phyloP scores from a whole-genome alignment of 1,140 invertebrate genomes.

The Andrena cerasifolii region DNA sequence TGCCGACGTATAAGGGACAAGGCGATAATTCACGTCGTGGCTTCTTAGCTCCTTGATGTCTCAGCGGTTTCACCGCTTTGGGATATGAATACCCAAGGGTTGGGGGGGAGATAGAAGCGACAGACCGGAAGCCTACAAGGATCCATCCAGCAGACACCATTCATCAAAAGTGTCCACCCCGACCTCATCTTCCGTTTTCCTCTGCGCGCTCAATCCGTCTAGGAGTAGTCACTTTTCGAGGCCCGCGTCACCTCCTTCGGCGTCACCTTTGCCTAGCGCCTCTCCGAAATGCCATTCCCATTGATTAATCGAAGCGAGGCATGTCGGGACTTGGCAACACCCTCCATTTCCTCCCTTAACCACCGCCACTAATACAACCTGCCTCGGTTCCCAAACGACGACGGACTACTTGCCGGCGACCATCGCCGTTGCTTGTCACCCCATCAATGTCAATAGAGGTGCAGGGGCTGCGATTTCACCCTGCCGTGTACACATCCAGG shows the following conservation, averaged over 20 bases:
- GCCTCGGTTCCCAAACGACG: slow-evolving; percentile 34
- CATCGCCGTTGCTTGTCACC: slow-evolving; percentile 57
- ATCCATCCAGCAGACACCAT: slow-evolving; percentile 65
- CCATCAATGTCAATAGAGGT: slow-evolving; percentile 61
- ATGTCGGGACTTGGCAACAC: slow-evolving; percentile 77
- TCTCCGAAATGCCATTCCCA: slow-evolving; percentile 75
- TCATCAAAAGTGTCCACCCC: slow-evolving; percentile 72
- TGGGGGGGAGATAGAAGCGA: slow-evolving; percentile 31
- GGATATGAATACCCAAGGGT: slow-evolving; percentile 60
- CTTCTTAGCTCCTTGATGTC: slow-evolving; percentile 62
- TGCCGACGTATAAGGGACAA: slow-evolving; percentile 50
- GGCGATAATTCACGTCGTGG: slow-evolving; percentile 64
- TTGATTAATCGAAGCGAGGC: slow-evolving; percentile 79
- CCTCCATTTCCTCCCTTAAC: slow-evolving; percentile 78
- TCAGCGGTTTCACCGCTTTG: slow-evolving; percentile 60
- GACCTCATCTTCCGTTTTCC: slow-evolving; percentile 55
- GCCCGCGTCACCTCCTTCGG: slow-evolving; percentile 62
- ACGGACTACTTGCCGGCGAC: slow-evolving; percentile 46
- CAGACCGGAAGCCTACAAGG: slow-evolving; percentile 62
- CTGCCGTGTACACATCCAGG: slow-evolving; percentile 53
- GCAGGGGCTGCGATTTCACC: slow-evolving; percentile 58
- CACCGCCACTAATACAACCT: slow-evolving; percentile 64
- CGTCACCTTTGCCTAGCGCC: slow-evolving; percentile 70
- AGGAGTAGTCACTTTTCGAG: slow-evolving; percentile 65
- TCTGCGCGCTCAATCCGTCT: slow-evolving; percentile 59